These are phyloP conservation scores for Ramphastos sulfuratus DNA, from an alignment of 2,113 vertebrate genomes.

Conservation along the genomic window DNA sequence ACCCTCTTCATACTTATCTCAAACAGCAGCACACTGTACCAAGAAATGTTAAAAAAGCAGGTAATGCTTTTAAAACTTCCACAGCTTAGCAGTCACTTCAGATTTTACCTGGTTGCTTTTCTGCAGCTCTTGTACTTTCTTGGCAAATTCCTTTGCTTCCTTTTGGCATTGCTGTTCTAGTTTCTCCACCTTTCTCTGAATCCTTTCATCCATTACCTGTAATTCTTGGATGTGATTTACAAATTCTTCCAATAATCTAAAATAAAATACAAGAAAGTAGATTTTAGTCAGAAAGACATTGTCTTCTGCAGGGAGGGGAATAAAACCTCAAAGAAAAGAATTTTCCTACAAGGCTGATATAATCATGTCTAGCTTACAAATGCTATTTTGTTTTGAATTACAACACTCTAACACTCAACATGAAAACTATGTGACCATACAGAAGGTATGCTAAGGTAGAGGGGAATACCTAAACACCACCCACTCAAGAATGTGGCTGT, in stretches of 20 bases:
- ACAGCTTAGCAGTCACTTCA: not conserved
- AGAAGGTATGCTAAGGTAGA: not conserved
- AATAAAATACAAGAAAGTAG: conserved; percentile 11
- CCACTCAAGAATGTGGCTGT: fast-evolving
- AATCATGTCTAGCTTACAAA: not conserved
- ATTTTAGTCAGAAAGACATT: not conserved
- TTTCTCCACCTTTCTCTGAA: conserved; percentile 96
- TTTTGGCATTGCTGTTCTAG: conserved; percentile 97
- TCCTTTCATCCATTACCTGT: conserved; percentile 95
- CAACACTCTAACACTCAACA: not conserved
- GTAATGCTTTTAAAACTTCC: not conserved
- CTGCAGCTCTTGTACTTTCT: conserved; percentile 97
- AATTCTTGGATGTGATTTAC: conserved; percentile 97
- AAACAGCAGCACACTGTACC: not conserved
- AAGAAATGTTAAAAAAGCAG: not conserved
- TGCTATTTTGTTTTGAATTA: not conserved
- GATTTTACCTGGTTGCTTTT: conserved; percentile 94
- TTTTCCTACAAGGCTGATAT: not conserved
- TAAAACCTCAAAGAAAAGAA: not conserved
- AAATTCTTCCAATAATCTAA: conserved; percentile 95
- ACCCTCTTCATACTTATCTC: not conserved
- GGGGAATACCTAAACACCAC: not conserved
- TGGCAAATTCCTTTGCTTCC: conserved; percentile 98
- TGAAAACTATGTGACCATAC: not conserved
- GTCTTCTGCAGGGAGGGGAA: not conserved